Percentiles rank a stretch among this genome's conserved stretches.
Conservation (phyloP, 92 coral and sea anemone genomes). For the Phenganax subtilis region DNA sequence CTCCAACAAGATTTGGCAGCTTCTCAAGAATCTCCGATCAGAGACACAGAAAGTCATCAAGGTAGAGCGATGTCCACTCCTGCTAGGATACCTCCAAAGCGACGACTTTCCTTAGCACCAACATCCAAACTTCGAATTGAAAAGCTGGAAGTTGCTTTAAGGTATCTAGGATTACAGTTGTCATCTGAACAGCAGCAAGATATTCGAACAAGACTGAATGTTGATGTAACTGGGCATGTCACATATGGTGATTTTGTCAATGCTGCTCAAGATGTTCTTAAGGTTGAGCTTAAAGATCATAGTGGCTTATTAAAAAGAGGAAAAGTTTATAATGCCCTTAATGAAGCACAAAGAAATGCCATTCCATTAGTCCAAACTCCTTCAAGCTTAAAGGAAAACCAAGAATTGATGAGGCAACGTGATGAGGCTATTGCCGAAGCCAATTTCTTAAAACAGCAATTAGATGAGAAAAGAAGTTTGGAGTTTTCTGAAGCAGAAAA, state of each 20-base stretch:
- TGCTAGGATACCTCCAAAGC: slow-evolving; percentile 59
- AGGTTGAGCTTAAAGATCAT: slow-evolving; percentile 61
- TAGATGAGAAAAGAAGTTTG: slow-evolving; percentile 58
- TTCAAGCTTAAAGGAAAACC: slow-evolving; percentile 34
- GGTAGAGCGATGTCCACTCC: slow-evolving; percentile 46
- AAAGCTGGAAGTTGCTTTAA: slow-evolving; percentile 92
- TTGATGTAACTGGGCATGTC: slow-evolving; percentile 73
- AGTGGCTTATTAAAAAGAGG: slow-evolving; percentile 52
- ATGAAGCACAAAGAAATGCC: slow-evolving; percentile 54
- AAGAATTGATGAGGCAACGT: slow-evolving; percentile 63
- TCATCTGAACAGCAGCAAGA: slow-evolving; percentile 75
- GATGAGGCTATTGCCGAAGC: slow-evolving; percentile 90
- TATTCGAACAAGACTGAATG: slow-evolving; percentile 65
- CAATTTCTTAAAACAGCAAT: slow-evolving; percentile 57
- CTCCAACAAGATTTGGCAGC: slow-evolving; percentile 86
- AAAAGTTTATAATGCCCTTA: slow-evolving; percentile 85
- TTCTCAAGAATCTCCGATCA: slow-evolving; percentile 19
- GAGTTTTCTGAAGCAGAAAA: slow-evolving; percentile 6
- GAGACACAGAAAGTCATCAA: slow-evolving; percentile 36
- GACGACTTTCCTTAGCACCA: slow-evolving; percentile 93
- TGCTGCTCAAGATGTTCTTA: slow-evolving; percentile 75
- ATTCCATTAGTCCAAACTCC: slow-evolving; percentile 10
- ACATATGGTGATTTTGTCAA: slow-evolving; percentile 92
- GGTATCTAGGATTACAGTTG: slow-evolving; percentile 85
- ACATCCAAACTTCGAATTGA: slow-evolving; percentile 77